Conservation (phyloP, 1,140 invertebrate genomes). For the Zaprionus tsacasi region DNA sequence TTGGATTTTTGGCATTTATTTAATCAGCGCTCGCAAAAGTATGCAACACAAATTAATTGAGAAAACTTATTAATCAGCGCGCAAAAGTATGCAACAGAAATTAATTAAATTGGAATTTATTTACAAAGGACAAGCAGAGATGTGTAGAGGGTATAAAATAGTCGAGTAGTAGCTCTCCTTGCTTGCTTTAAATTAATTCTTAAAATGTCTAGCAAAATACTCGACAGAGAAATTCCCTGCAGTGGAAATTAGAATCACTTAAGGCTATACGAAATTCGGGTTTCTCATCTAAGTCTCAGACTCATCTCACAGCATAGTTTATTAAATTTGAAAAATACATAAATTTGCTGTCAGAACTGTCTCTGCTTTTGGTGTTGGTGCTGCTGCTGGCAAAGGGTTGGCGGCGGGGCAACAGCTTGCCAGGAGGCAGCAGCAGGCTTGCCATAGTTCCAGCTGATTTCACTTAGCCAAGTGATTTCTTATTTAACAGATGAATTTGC, state of each 20-base stretch:
- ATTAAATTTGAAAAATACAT: conserved; percentile 10
- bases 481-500: conserved; percentile 45
- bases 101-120: too few species aligned
- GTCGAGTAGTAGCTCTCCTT: too few species aligned
- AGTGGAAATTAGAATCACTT: not conserved
- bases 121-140: too few species aligned
- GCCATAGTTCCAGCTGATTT: conserved; percentile 27
- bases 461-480: conserved; percentile 41
- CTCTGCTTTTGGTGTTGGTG: not conserved
- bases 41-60: too few species aligned
- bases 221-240: not conserved
- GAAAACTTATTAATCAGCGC: too few species aligned
- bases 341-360: conserved; percentile 1
- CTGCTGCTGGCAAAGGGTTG: not conserved
- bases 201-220: not conserved
- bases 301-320: not conserved
- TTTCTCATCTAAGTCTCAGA: not conserved
- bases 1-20: too few species aligned
- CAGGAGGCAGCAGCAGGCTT: not conserved
- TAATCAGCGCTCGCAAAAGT: too few species aligned
- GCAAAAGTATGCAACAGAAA: too few species aligned
- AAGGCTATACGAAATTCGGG: not conserved
- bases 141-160: too few species aligned
- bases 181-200: not conserved
- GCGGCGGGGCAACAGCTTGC: too few species aligned